Conservation (phyloP, 2,797 vertebrate species). For the Tenualosa ilisha region DNA sequence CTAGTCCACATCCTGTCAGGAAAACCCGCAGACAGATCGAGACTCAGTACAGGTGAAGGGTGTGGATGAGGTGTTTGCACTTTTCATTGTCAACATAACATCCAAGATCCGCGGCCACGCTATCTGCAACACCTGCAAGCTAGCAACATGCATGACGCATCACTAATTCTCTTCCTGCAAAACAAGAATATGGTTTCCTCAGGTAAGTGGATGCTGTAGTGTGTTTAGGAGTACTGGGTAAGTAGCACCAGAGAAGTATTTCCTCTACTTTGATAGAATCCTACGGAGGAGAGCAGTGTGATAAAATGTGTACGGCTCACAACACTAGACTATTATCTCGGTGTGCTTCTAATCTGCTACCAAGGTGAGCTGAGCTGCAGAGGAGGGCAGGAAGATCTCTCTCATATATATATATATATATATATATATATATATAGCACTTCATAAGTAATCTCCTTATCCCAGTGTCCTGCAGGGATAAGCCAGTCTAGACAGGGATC, state of each 20-base stretch:
- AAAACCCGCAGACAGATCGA: background rate
- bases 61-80: too few relatives aligned
- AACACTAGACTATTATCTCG: background rate
- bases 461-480: background rate
- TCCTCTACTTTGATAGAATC: background rate
- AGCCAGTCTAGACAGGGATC: constrained; percentile 15
- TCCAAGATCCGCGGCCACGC: too few relatives aligned
- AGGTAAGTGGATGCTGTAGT: background rate
- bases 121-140: too few relatives aligned
- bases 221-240: too few relatives aligned
- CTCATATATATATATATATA: background rate
- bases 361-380: background rate
- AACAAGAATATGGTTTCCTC: background rate
- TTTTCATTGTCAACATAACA: too few relatives aligned
- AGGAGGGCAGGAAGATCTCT: background rate
- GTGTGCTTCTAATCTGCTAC: background rate
- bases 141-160: too few relatives aligned
- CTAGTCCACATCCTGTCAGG: background rate
- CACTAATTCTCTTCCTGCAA: too few relatives aligned
- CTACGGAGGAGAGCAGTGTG: background rate
- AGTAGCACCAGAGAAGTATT: background rate
- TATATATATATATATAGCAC: background rate
- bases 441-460: background rate
- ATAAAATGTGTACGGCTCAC: background rate
- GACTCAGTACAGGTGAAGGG: too few relatives aligned